Evolutionary conservation across 2,113 vertebrate species (phyloP).

Genomic region (Gymnarchus niloticus): DNA sequence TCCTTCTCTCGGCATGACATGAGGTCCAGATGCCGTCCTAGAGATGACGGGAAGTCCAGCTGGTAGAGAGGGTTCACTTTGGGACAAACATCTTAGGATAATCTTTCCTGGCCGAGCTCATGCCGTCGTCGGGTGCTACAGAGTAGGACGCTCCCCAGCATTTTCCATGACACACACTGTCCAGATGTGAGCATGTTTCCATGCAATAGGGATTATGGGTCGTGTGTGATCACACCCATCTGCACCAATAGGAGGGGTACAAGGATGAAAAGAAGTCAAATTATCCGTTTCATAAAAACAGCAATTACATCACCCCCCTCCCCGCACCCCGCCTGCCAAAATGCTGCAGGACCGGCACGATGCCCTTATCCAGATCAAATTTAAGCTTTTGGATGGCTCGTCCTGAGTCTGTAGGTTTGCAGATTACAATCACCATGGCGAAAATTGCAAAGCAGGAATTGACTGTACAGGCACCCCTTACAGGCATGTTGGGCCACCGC

Average conservation of each 20-base stretch:
- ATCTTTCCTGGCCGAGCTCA: not conserved
- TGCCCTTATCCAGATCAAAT: not conserved
- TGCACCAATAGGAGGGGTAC: not conserved
- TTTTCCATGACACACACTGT: not conserved
- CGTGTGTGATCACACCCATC: not conserved
- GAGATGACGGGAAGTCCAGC: not conserved
- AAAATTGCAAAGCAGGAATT: not conserved
- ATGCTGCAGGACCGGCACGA: not conserved
- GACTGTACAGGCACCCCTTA: not conserved
- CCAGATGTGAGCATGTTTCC: not conserved
- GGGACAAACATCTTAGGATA: constrained; percentile 8
- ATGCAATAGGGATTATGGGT: not conserved
- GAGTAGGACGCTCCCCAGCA: not conserved
- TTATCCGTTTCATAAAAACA: too few species aligned
- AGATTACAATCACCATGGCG: not conserved
- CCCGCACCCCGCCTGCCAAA: too few species aligned
- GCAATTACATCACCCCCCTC: too few species aligned
- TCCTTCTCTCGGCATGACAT: not conserved
- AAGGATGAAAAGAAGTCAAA: constrained; percentile 8
- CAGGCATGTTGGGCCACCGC: not conserved
- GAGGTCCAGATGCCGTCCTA: not conserved
- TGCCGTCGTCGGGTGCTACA: not conserved
- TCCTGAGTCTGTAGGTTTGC: not conserved
- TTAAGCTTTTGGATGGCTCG: not conserved
- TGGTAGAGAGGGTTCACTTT: not conserved